Evolutionary conservation across 2,113 vertebrate genomes (phyloP).

Genomic region (Ptilorrhoa leucosticta): DNA sequence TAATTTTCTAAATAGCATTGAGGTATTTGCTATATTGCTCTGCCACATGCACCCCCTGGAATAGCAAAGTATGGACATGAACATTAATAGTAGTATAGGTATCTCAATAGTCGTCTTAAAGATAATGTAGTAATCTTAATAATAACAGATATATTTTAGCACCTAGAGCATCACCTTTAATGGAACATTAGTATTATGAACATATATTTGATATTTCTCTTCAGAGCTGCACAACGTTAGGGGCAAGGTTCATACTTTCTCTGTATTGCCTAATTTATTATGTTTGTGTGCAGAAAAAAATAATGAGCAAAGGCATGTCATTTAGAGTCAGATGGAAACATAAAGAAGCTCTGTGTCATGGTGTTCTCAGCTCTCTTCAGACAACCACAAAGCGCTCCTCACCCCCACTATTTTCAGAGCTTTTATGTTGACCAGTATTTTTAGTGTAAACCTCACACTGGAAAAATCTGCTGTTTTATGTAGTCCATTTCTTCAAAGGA

Average conservation of each 20-base stretch:
- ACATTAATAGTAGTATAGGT: not conserved
- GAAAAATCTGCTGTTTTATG: not conserved
- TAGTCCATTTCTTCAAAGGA: not conserved
- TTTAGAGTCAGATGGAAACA: not conserved
- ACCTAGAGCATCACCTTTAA: not conserved
- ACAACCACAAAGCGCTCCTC: not conserved
- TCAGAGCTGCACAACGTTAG: not conserved
- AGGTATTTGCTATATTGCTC: not conserved
- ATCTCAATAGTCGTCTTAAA: not conserved
- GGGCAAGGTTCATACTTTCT: not conserved
- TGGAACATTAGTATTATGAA: not conserved
- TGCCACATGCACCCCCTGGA: not conserved
- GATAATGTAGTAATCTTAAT: not conserved
- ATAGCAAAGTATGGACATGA: not conserved
- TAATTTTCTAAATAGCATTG: not conserved
- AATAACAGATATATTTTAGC: not conserved
- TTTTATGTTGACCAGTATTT: not conserved
- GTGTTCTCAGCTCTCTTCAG: not conserved
- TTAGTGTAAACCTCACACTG: not conserved
- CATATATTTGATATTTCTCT: not conserved
- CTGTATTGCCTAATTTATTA: not conserved
- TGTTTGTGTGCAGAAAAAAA: rapidly evolving
- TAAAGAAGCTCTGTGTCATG: not conserved
- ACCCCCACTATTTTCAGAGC: not conserved
- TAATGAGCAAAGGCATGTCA: not conserved